Evolutionary conservation across 2,888 invertebrate species (phyloP).

Genomic region (Elmis aenea): DNA sequence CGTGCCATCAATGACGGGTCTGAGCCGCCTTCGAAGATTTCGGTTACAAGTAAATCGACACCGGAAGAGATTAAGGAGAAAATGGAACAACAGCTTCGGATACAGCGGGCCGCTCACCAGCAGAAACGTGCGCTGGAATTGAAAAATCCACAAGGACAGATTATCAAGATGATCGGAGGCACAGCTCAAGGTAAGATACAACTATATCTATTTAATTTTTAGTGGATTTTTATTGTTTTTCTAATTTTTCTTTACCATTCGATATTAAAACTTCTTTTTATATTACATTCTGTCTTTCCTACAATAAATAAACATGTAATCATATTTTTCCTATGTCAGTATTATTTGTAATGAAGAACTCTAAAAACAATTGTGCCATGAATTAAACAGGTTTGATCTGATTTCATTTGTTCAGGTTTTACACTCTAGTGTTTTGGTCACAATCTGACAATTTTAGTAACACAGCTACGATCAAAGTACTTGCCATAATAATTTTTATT

Average conservation of each 20-base stretch:
- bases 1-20: conserved; percentile 41
- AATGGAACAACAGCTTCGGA: conserved; percentile 83
- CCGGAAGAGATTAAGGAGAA: conserved; percentile 80
- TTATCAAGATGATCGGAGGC: conserved; percentile 52
- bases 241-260: neutral
- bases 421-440: too few species aligned
- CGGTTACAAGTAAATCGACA: conserved; percentile 55
- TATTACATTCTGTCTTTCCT: neutral
- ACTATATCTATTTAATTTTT: too few species aligned
- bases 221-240: conserved; percentile 1
- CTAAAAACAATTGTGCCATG: too few species aligned
- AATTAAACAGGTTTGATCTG: too few species aligned
- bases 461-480: too few species aligned
- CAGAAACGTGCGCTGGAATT: conserved; percentile 74
- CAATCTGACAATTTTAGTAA: too few species aligned
- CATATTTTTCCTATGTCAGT: too few species aligned
- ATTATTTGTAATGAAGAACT: too few species aligned
- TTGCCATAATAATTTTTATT: too few species aligned
- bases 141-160: conserved; percentile 45
- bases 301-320: too few species aligned
- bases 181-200: conserved; percentile 56
- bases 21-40: conserved; percentile 40
- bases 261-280: conserved; percentile 2
- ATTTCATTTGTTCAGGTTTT: too few species aligned
- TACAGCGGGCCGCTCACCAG: conserved; percentile 84